Percentiles rank a stretch among this genome's conserved stretches.
Evolutionary conservation across 2,113 vertebrate species (phyloP).

Genomic region (Cettia cetti): DNA sequence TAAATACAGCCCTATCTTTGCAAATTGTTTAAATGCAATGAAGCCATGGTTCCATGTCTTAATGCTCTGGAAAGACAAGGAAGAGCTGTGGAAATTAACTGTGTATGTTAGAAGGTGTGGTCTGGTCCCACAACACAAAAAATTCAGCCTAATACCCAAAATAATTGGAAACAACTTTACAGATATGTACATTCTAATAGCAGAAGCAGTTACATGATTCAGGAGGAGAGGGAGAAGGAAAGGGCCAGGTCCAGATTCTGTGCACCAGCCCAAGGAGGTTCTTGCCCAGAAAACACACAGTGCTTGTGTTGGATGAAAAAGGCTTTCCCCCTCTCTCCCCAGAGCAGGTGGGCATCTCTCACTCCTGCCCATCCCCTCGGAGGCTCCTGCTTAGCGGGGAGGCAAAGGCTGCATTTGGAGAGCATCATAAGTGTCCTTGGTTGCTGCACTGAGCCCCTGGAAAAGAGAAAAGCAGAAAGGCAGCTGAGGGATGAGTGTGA

Average conservation of each 20-base stretch:
- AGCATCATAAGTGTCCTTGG: constrained; percentile 88
- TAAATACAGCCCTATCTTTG: background rate
- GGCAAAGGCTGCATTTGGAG: constrained; percentile 84
- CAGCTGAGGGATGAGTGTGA: background rate
- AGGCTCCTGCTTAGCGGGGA: constrained; percentile 48
- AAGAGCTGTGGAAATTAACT: background rate
- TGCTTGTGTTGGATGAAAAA: background rate
- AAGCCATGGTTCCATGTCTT: background rate
- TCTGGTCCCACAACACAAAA: background rate
- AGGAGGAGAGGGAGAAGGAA: background rate
- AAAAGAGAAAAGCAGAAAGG: background rate
- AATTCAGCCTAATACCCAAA: background rate
- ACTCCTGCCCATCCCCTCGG: background rate
- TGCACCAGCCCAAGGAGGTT: background rate
- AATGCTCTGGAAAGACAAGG: background rate
- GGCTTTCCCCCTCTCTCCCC: background rate
- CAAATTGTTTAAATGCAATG: background rate
- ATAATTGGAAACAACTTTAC: background rate
- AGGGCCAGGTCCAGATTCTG: background rate
- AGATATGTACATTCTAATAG: constrained; percentile 32
- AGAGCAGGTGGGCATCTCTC: background rate
- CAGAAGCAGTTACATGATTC: background rate
- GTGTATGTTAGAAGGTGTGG: background rate
- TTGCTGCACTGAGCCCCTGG: constrained; percentile 83
- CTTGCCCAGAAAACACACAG: background rate